Evolutionary conservation across 2,888 invertebrate species (phyloP), one percentile per base, ranked within the genome.

Genomic region (Nipponacmea schrenckii): DNA sequence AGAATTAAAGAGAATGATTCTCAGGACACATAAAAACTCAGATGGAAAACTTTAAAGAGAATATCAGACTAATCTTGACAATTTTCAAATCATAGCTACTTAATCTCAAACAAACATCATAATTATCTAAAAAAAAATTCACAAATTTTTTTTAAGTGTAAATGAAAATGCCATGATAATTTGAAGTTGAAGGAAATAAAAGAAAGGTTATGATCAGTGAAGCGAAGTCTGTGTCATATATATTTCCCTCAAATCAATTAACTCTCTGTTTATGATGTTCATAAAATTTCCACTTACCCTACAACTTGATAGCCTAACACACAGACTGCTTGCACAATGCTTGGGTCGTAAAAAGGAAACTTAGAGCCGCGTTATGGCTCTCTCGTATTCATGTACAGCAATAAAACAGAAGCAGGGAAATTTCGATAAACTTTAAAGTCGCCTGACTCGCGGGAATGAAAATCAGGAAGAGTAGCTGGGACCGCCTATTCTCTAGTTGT

Each of bases 281-380:
- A 56, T 56, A 56, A 56, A 56, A 56, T 56, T 56, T 56, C 56
- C 56, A 56, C 56, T 56, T 56, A 56, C 56, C 56, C 20, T 56
- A 56, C 56, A 56, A 56, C 56, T 56, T 20, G 56, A 20, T 56
- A 56, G 56, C 24, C 20, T 24, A 56, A 56, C 56, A 24, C 56
- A 24, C 56, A 56, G 56, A 56, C 56, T 56, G 24, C 20, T 24
- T 56, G 56, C 56, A 56, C 56, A 56, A 56, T 56, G 56, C 56
- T 56, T 56, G 56, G 56, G 56, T 56, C 56, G 56, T 56, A 56
- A 56, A 56, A 56, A 56, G 56, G 56, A 56, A 56, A 56, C 56
- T 56, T 56, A 56, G 56, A 56, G 56, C 56, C 20, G 56, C 56
- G 56, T 56, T 56, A 56, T 56, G 56, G 56, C 56, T 56, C 56